phyloP scores from a whole-genome alignment of 2,113 vertebrate genomes.

The Myrmecobius fasciatus region DNA sequence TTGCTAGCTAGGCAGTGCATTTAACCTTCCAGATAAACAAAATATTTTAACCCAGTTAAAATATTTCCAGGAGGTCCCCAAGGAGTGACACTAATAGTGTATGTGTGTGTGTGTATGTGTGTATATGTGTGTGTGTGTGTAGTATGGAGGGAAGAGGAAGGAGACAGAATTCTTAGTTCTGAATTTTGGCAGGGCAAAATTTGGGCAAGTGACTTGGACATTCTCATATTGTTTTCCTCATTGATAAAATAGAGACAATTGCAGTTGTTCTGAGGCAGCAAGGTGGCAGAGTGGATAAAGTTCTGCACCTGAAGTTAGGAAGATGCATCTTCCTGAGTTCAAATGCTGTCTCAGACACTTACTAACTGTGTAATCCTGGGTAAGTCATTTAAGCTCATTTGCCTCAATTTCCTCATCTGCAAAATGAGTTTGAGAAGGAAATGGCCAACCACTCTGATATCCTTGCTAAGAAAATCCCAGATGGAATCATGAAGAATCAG shows the following conservation, averaged over 20 bases:
- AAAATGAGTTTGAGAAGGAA: not conserved
- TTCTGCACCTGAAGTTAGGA: not conserved
- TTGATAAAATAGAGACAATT: not conserved
- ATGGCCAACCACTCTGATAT: not conserved
- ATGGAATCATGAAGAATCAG: fast-evolving
- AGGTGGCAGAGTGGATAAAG: not conserved
- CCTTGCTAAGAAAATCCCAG: too few species aligned
- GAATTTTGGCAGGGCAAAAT: not conserved
- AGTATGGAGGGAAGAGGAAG: too few species aligned
- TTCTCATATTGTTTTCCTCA: not conserved
- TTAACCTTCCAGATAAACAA: too few species aligned
- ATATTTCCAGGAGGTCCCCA: too few species aligned
- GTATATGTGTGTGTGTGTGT: too few species aligned
- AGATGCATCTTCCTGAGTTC: not conserved
- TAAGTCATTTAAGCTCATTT: conserved; percentile 26
- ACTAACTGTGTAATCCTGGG: not conserved
- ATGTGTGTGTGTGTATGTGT: too few species aligned
- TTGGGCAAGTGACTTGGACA: not conserved
- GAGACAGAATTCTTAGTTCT: not conserved
- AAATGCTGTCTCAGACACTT: conserved; percentile 32
- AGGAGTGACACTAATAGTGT: too few species aligned
- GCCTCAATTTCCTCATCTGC: not conserved
- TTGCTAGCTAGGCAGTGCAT: too few species aligned
- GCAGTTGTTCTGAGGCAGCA: not conserved
- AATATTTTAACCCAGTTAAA: too few species aligned